These are phyloP conservation scores for Fulmarus glacialis DNA, from an alignment of 2,113 vertebrate species.

Conservation along the genomic window DNA sequence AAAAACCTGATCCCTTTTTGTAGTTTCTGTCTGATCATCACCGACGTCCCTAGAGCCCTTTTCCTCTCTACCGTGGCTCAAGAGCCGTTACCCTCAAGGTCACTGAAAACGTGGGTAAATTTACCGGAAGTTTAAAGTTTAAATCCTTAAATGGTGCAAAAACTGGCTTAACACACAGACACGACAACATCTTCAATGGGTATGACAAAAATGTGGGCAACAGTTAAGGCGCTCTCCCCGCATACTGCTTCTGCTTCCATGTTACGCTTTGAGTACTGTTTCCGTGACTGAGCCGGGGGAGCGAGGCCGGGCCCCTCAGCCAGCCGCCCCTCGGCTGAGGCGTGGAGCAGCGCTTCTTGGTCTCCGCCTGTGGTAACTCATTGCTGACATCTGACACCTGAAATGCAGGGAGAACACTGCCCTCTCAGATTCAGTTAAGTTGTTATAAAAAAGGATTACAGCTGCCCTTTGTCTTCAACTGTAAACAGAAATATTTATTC, in stretches of 20 bases:
- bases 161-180: neutral
- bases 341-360: neutral
- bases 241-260: neutral
- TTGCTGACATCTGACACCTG: neutral
- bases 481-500: neutral
- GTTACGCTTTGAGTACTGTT: neutral
- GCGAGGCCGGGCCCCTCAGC: neutral
- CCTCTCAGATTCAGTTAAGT: neutral
- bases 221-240: neutral
- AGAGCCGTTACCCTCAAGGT: neutral
- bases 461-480: neutral
- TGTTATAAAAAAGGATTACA: neutral
- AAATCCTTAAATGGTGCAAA: neutral
- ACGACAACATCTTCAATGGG: neutral
- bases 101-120: neutral
- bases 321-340: neutral
- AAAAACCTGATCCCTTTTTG: neutral
- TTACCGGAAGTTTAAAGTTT: neutral
- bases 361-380: neutral
- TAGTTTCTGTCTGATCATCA: neutral
- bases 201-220: neutral
- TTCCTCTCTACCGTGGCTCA: neutral
- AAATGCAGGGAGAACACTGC: neutral
- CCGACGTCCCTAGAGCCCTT: neutral
- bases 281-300: neutral